These are phyloP conservation scores for Eretmochelys imbricata DNA, from an alignment of 2,113 vertebrate species.

Conservation along the genomic window DNA sequence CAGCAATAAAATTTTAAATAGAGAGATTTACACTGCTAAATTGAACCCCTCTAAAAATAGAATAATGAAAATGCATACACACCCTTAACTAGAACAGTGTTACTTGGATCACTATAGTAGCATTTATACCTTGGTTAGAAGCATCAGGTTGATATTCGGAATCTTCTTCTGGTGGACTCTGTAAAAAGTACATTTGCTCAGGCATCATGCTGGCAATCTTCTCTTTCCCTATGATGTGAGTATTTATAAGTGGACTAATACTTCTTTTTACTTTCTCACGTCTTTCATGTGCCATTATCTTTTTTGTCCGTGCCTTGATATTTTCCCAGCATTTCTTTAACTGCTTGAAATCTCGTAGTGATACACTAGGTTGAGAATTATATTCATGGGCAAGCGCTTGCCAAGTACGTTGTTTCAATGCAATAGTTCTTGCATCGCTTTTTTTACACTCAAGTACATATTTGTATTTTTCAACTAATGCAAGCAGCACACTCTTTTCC, in stretches of 20 bases:
- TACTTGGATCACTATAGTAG: neutral
- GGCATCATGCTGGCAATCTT: conserved; percentile 83
- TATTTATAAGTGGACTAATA: conserved; percentile 80
- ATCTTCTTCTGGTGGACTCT: conserved; percentile 83
- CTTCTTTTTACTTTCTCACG: conserved; percentile 85
- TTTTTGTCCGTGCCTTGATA: conserved; percentile 89
- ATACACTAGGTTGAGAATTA: conserved; percentile 85
- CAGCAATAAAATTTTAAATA: conserved; percentile 1
- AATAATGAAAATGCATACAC: neutral
- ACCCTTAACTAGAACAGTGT: neutral
- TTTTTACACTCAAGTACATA: conserved; percentile 87
- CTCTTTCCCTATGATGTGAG: conserved; percentile 82
- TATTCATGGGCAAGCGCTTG: conserved; percentile 85
- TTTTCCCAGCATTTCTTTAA: conserved; percentile 89
- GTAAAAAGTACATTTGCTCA: conserved; percentile 86
- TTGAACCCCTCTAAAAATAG: neutral
- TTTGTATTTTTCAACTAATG: conserved; percentile 85
- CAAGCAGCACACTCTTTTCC: conserved; percentile 86
- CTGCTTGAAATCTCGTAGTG: conserved; percentile 85
- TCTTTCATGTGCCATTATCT: conserved; percentile 87
- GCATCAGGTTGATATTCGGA: conserved; percentile 80
- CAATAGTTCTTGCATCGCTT: conserved; percentile 85
- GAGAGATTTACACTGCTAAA: conserved; percentile 5
- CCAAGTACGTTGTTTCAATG: conserved; percentile 86
- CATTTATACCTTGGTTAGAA: conserved; percentile 78